Base-by-base conservation (phyloP, 1,140 invertebrate species). In the Helicoverpa zea region DNA sequence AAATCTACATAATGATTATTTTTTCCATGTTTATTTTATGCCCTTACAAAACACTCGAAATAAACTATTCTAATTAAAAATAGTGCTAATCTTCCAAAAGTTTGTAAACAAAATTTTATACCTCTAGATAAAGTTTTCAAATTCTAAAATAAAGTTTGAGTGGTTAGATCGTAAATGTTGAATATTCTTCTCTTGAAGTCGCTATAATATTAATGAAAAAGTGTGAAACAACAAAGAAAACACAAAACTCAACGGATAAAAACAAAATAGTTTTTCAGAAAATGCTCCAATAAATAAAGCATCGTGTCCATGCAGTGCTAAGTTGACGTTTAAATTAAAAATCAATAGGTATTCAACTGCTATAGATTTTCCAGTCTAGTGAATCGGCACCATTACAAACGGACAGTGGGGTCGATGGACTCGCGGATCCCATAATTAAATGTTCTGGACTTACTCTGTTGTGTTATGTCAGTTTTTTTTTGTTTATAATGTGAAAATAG, bases 301-400 rank as follows among this genome's bases (percentile, higher is more conserved):
- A 63, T 23, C 10, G 35, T 14, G 13, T 16, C 10, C 47, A 29
- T 1, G 23, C 13, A 10, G 5, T 61, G 10, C 35, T 1, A 2
- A 16, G 13, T 54, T 76, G 23, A 47, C 54, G 52, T 82, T 85
- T 72, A 84, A 87, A 85, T 85, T 87, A 84, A 82, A 86, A 86
- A 89, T 85, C 83, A 73, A 87, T 83, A 84, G 77, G 80, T 81
- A 85, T 81, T 75, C 81, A 80, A 72, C 63, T 58, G 59, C 83
- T 52, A 70, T 77, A 77, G 51, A 84, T 88, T 88, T 88, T 88
- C 86, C 87, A 86, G 87, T 87, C 87, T 87, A 84, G 81, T 83
- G 87, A 81, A 16, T 84, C 73, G 79, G 82, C 80, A 81, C 84
- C 85, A 84, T 83, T 83, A 88, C 84, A 88, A 84, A 87, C 82